These are phyloP conservation scores for Tragelaphus strepsiceros DNA, from an alignment of 2,113 vertebrate genomes.

Conservation along the genomic window DNA sequence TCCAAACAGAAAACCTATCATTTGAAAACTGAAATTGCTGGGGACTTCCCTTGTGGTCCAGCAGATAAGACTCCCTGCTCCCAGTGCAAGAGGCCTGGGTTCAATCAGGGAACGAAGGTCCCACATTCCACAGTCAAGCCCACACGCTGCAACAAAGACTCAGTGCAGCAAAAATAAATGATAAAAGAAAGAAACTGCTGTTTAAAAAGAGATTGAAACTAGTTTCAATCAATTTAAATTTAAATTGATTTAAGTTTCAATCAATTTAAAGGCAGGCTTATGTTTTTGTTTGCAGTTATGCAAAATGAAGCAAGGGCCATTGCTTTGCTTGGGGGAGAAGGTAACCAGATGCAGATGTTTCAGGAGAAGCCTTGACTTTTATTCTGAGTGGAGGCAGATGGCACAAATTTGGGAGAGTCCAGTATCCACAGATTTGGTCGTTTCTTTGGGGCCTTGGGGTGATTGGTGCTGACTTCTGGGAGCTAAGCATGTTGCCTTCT, in stretches of 20 bases:
- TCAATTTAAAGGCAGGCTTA: neutral
- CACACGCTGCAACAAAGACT: rapidly evolving
- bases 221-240: neutral
- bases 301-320: neutral
- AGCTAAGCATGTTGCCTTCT: neutral
- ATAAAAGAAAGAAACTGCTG: neutral
- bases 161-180: neutral
- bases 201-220: neutral
- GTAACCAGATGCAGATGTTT: neutral
- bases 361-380: neutral
- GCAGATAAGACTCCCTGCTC: neutral
- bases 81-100: neutral
- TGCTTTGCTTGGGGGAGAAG: neutral
- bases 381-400: neutral
- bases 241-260: neutral
- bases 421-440: neutral
- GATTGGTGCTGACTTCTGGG: neutral
- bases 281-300: neutral
- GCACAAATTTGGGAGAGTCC: neutral
- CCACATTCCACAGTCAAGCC: neutral
- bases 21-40: neutral
- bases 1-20: neutral
- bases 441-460: neutral
- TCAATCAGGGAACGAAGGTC: neutral
- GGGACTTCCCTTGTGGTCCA: neutral